phyloP scores from a whole-genome alignment of 2,888 invertebrate genomes.

The Leptarthrus brevirostris region DNA sequence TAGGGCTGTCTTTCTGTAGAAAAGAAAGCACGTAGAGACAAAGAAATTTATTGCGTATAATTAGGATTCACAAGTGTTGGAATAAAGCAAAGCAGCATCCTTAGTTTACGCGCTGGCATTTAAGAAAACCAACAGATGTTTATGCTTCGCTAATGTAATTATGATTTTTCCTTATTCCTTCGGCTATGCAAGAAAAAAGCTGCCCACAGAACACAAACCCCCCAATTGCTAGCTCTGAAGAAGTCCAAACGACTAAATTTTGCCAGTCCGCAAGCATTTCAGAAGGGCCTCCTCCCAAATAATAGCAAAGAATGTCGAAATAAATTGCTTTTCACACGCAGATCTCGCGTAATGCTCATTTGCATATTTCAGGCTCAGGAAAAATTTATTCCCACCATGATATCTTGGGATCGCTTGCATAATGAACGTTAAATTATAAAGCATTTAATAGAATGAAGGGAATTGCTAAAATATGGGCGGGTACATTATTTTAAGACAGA shows the following conservation, averaged over 20 bases:
- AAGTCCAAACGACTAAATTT: conserved; percentile 10
- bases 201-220: neutral
- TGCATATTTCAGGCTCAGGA: conserved; percentile 48
- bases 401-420: conserved; percentile 4
- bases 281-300: neutral
- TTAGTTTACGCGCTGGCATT: conserved; percentile 38
- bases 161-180: conserved; percentile 51
- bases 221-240: neutral
- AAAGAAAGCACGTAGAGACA: conserved; percentile 28
- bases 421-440: conserved; percentile 27
- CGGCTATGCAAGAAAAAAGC: conserved; percentile 22
- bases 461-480: too few species aligned
- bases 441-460: too few species aligned
- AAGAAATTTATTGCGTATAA: conserved; percentile 49
- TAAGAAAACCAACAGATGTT: conserved; percentile 54
- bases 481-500: too few species aligned
- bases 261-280: neutral
- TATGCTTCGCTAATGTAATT: conserved; percentile 52
- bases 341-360: conserved; percentile 47
- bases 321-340: conserved; percentile 53
- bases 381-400: conserved; percentile 43
- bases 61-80: conserved; percentile 50
- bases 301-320: conserved; percentile 50
- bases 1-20: conserved; percentile 13
- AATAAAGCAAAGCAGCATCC: conserved; percentile 37